Base-by-base conservation (phyloP, 1,140 invertebrate genomes). In the Chrysomallon squamiferum region DNA sequence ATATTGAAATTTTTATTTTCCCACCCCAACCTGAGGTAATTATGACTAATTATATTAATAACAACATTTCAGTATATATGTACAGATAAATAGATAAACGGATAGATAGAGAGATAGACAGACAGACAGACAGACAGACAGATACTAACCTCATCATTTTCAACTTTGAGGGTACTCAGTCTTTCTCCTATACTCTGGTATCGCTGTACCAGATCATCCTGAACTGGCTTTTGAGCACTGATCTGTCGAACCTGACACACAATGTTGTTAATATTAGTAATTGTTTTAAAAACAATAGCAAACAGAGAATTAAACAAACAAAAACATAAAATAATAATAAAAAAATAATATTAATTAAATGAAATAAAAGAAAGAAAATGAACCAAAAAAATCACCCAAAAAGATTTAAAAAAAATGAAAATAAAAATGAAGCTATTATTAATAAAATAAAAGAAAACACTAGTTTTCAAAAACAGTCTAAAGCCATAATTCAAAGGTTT, bases 181-280 rank as follows among this genome's bases (percentile, higher is more conserved):
- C 94, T 88, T 61, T 91, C 90, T 72, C 93, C 91, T 29, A 98
- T 88, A 74, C 95, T 93, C 41, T 88, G 85, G 59, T 95, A 88
- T 58, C 95, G 87, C 74, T 91, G 90, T 74, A 93, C 89, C 88
- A 97, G 90, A 80, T 97, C 95, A 52, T 91, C 90, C 73, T 91
- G 90, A 25, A 93, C 82, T 33, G 85, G 78, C 61, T 88, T 86
- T 70, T 88, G 86, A 52, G 86, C 84, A 72, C 81, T 82, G 43
- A 89, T 84, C 65, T 87, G 80, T 43, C 78, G 73, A 9, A 87
- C 78, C 78, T 84, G 74, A 38, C 79, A 78, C 20, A 66, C 52
- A 59, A 3, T 30, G 43, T 38, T 15, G 15, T 15, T 15, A 38
- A 15, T 15, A 38, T 38, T 38, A 38, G 35, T 15, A 38, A 38